Conservation (phyloP, 2,113 vertebrate genomes). For the Bos taurus region DNA sequence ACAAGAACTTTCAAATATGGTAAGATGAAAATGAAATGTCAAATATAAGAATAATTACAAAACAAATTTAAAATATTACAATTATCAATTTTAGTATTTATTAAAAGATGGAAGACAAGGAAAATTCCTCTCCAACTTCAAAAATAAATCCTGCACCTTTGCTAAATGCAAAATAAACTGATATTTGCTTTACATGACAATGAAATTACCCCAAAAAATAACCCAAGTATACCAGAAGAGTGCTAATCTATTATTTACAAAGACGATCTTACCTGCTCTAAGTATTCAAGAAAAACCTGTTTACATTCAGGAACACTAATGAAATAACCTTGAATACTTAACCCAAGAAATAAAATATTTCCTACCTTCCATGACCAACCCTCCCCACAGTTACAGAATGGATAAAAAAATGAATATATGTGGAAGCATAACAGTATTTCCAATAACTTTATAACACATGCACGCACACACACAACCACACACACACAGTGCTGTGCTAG, state of each 20-base stretch:
- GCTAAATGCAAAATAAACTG: slow-evolving; percentile 48
- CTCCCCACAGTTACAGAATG: background rate
- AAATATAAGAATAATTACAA: slow-evolving; percentile 55
- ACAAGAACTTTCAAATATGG: slow-evolving; percentile 17
- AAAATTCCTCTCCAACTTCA: slow-evolving; percentile 53
- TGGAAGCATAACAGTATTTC: slow-evolving; percentile 13
- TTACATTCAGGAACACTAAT: slow-evolving; percentile 12
- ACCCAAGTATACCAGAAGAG: slow-evolving; percentile 41
- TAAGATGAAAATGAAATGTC: slow-evolving; percentile 8
- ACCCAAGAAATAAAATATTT: slow-evolving; percentile 39
- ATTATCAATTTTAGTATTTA: slow-evolving; percentile 66
- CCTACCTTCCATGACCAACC: background rate
- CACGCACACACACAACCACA: background rate
- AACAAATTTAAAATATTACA: slow-evolving; percentile 46
- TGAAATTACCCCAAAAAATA: slow-evolving; percentile 28
- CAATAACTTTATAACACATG: background rate
- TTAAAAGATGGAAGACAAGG: slow-evolving; percentile 67
- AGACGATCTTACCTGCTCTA: slow-evolving; percentile 31
- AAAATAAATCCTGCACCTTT: slow-evolving; percentile 51
- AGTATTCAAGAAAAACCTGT: slow-evolving; percentile 34
- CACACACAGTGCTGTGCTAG: slow-evolving; percentile 24
- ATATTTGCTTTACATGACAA: slow-evolving; percentile 46
- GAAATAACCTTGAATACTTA: slow-evolving; percentile 38
- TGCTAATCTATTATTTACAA: slow-evolving; percentile 61
- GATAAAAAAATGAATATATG: slow-evolving; percentile 31